Base-by-base conservation (phyloP, 1,140 invertebrate species). In the Matsumurasca onukii region DNA sequence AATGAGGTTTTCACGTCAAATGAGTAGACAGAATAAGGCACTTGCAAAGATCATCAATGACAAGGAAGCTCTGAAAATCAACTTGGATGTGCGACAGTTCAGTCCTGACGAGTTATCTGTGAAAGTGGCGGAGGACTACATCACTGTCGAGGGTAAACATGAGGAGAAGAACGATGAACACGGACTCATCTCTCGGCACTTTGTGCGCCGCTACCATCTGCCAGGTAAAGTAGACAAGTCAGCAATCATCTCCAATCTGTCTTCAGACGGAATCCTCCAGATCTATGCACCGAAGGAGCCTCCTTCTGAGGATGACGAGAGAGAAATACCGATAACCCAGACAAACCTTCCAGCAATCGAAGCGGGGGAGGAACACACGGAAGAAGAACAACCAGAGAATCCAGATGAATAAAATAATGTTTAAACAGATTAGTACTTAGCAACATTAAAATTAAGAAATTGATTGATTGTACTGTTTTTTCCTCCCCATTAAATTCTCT, bases 61-160 rank as follows among this genome's bases (percentile, higher is more conserved):
- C 49, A 51, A 51, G 24, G 49, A 51, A 51, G 49, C 49, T 9
- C n/a, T 51, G 49, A 51, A 51, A 20, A 51, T 51, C n/a, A 51
- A 51, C 24, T 3, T 93, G 75, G 93, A 96, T 76, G 91, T 97
- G 0, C 87, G 91, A 45, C 92, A 95, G 71, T 97, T 96, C 76
- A 81, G 86, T 34, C 92, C 93, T 0, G 87, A 90, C 52, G 93
- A 96, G 76, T 88, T 97, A 13, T 84, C 84, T 3, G 91, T 97
- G 0, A 93, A 91, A 76, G 90, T 88, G 0, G 85, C 87, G 1
- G 90, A 92, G 57, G 87, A 88, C 52, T 83, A 79, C 3, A 80
- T 91, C 0, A 76, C 89, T 0, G 81, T 91, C 1, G 86, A 90
- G 71, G 89, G 86, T 1, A 92, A 90, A 73, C 90, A 92, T 65